Percentiles rank a stretch among this genome's conserved stretches.
These are phyloP conservation scores for Anisognathus igniventris DNA, from an alignment of 2,797 vertebrate species.

Conservation along the genomic window DNA sequence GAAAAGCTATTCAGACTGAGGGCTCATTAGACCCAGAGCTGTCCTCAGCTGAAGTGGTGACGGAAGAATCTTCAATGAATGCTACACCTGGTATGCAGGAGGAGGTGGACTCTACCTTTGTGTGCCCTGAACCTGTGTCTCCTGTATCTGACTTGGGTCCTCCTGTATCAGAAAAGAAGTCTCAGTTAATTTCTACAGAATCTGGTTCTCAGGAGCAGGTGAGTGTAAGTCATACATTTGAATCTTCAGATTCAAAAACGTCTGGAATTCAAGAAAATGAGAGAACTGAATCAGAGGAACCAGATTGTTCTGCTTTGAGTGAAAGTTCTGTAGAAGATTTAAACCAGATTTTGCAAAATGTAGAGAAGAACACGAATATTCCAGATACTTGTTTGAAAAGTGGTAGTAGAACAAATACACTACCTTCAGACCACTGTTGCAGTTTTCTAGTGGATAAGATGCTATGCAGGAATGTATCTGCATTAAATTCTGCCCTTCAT, in stretches of 20 bases:
- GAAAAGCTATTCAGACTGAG: conserved; percentile 65
- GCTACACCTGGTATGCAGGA: not conserved
- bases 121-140: not conserved
- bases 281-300: not conserved
- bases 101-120: not conserved
- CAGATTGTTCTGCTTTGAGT: not conserved
- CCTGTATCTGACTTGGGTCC: not conserved
- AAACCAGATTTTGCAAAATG: not conserved
- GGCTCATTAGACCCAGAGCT: not conserved
- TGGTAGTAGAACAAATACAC: not conserved
- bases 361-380: not conserved
- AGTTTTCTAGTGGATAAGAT: not conserved
- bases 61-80: not conserved
- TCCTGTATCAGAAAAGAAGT: not conserved
- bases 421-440: not conserved
- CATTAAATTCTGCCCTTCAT: not conserved
- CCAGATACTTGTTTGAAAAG: not conserved
- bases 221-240: not conserved
- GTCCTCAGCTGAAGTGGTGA: not conserved
- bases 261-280: not conserved
- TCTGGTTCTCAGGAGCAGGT: not conserved
- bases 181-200: not conserved
- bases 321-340: not conserved
- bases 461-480: not conserved
- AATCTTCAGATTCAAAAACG: not conserved